Evolutionary conservation across 1,140 invertebrate genomes (phyloP).

Genomic region (Samia ricini): DNA sequence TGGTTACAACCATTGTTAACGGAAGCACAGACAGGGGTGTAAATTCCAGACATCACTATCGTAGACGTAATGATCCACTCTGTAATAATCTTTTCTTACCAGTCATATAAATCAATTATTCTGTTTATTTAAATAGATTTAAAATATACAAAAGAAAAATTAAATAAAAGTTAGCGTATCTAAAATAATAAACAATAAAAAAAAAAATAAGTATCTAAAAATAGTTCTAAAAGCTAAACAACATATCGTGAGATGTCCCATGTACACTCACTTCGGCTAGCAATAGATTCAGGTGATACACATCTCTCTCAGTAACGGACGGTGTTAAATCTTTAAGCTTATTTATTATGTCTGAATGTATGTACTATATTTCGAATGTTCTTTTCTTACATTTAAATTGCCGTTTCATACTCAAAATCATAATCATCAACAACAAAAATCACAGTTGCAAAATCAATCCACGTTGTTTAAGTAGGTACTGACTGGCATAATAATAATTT

Average conservation of each 20-base stretch:
- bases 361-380: not conserved
- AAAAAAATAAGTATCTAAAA: not conserved
- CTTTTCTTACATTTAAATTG: not conserved
- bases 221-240: not conserved
- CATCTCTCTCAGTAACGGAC: constrained; percentile 31
- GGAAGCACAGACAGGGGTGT: no score
- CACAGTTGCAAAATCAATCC: no score
- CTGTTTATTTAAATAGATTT: no score
- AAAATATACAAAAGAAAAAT: not conserved
- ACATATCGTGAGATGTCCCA: constrained; percentile 20
- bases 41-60: no score
- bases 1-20: no score
- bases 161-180: not conserved
- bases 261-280: constrained; percentile 18
- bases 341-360: constrained; percentile 17
- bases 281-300: constrained; percentile 36
- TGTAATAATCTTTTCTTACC: no score
- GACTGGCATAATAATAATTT: no score
- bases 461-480: no score
- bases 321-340: constrained; percentile 28
- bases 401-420: no score
- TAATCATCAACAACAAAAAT: no score
- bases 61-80: no score
- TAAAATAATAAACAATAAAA: not conserved
- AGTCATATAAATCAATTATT: no score